phyloP scores from a whole-genome alignment of 2,888 invertebrate genomes.

The Pecten maximus region DNA sequence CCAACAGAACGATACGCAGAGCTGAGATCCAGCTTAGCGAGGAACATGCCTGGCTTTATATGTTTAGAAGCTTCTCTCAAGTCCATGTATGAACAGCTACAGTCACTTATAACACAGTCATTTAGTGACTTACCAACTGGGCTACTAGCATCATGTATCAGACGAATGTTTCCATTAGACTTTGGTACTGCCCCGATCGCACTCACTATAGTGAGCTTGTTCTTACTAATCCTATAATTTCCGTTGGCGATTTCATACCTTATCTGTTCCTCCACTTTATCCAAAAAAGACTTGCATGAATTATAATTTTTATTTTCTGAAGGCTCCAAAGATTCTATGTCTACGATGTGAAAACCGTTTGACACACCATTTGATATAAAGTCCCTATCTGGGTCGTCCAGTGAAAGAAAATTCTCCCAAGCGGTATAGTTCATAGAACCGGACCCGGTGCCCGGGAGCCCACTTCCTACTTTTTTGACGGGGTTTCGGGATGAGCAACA shows the following conservation, averaged over 20 bases:
- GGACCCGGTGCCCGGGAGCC: neutral
- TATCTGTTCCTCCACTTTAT: neutral
- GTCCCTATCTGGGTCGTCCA: neutral
- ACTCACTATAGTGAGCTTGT: neutral
- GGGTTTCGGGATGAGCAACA: neutral
- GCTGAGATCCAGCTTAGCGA: neutral
- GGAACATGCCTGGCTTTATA: neutral
- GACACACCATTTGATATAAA: conserved; percentile 43
- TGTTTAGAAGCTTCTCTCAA: neutral
- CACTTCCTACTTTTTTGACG: neutral
- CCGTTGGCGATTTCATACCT: neutral
- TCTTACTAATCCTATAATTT: neutral
- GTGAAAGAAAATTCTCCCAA: neutral
- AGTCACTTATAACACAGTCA: neutral
- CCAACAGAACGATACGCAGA: neutral
- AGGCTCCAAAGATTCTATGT: neutral
- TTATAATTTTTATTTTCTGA: neutral
- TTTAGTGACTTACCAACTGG: neutral
- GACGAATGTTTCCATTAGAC: neutral
- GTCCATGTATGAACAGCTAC: neutral
- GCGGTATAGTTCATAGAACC: neutral
- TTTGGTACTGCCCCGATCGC: conserved; percentile 14
- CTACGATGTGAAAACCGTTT: conserved; percentile 43
- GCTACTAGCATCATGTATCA: neutral
- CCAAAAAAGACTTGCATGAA: neutral